Percentiles rank a stretch among this genome's conserved stretches.
phyloP scores from a whole-genome alignment of 2,888 invertebrate species.

The Luperina testacea region DNA sequence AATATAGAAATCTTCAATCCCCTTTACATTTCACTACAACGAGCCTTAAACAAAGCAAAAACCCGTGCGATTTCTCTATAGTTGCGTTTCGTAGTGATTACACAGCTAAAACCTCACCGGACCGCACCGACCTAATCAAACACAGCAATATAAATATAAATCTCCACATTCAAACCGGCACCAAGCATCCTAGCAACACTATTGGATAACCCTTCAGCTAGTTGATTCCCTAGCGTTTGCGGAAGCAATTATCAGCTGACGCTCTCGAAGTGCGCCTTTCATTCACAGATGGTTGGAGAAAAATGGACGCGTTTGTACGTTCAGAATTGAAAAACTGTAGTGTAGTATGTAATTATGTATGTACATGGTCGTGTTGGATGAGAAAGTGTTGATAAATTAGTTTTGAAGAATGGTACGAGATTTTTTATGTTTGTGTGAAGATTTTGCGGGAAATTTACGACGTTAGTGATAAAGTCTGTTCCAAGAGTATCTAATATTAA shows the following conservation, averaged over 20 bases:
- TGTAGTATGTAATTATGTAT: neutral
- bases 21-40: neutral
- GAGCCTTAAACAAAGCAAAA: neutral
- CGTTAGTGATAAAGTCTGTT: neutral
- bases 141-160: neutral
- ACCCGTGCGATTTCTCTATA: neutral
- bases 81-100: neutral
- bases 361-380: too few species aligned
- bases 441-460: neutral
- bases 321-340: constrained; percentile 35
- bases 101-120: neutral
- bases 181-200: constrained; percentile 10
- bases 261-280: constrained; percentile 38
- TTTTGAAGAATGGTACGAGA: neutral
- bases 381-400: neutral
- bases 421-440: neutral
- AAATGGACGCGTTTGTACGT: constrained; percentile 29
- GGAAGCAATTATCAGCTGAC: constrained; percentile 45
- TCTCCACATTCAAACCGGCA: neutral
- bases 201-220: constrained; percentile 31
- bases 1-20: neutral
- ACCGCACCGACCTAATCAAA: neutral
- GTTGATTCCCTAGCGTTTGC: constrained; percentile 43
- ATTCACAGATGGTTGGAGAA: constrained; percentile 41
- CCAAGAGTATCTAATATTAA: neutral